phyloP scores from a whole-genome alignment of 35 echinoderm and acorn worm species.

The Amphiura filiformis region DNA sequence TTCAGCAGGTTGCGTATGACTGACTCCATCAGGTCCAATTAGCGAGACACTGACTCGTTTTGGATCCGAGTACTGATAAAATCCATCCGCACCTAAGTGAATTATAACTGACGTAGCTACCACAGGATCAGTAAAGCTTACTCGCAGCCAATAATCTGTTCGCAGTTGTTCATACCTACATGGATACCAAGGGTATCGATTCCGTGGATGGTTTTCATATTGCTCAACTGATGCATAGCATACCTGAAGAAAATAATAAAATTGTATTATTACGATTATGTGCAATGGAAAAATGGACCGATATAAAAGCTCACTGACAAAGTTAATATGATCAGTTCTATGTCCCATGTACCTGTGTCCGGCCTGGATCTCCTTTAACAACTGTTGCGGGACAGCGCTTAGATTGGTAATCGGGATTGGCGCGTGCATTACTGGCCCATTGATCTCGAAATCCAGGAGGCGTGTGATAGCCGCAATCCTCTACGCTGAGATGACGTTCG shows the following conservation, averaged over 20 bases:
- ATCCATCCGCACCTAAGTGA: conserved; percentile 53
- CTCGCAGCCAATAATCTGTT: conserved; percentile 19
- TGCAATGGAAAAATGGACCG: no score
- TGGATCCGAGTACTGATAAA: neutral
- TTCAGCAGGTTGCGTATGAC: conserved; percentile 26
- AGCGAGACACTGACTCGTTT: conserved; percentile 44
- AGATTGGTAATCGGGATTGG: conserved; percentile 51
- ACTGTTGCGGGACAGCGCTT: conserved; percentile 31
- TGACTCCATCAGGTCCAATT: conserved; percentile 35
- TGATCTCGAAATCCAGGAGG: conserved; percentile 72
- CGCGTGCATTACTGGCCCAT: conserved; percentile 67
- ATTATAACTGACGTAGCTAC: conserved; percentile 79
- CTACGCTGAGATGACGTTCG: conserved; percentile 34
- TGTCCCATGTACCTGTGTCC: neutral
- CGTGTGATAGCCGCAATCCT: conserved; percentile 78
- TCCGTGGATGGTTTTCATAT: neutral
- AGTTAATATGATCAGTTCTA: no score
- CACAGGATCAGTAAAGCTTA: conserved; percentile 63
- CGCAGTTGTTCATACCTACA: neutral
- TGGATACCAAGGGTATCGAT: neutral
- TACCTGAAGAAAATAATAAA: neutral
- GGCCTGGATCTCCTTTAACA: conserved; percentile 42
- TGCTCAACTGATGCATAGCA: neutral
- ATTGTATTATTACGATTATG: no score
- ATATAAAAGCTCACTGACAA: no score